Base-by-base conservation (phyloP, 2,888 invertebrate genomes). In the Zygogramma bicolorata region DNA sequence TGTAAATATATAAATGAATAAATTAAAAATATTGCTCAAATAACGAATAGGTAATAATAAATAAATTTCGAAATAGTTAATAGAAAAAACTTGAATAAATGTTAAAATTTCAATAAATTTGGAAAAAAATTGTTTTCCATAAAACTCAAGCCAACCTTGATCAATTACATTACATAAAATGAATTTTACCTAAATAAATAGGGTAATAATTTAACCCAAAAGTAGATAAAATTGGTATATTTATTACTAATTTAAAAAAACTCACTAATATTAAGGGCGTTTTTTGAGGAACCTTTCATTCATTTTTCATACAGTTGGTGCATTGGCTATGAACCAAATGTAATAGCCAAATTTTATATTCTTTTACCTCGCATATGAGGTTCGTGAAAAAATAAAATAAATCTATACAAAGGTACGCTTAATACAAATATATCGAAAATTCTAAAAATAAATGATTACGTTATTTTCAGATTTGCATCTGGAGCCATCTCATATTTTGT, bases 11-110 rank as follows among this genome's bases (percentile, higher is more conserved):
- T 34, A 61, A 60, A 18, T 27, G 18, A 15, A 3, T 13, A 20
- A 22, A 34, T 0, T 58, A 65, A 22, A 71, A 63, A 74, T 13
- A 65, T 25, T 46, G 68, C 13, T 57, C 71, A 71, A 60, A 62
- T 31, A 59, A 77, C 27, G 34, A n/a, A n/a, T n/a, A n/a, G 70
- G 53, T 72, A 75, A 53, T 59, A 79, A 60, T 68, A 80, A 87
- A 87, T 87, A 88, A 86, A 88, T 83, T 81, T 89, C 89, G 83
- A 89, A 87, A 86, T 85, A 87, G 87, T 89, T 89, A 82, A 87
- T 85, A 82, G 89, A 88, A 80, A 84, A 85, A 80, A 86, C 72
- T 83, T 84, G 86, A 84, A 82, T 85, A 80, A 86, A 83, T 82
- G 84, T 77, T 69, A 86, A 86, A 75, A 85, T 86, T 80, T 86